phyloP scores from a whole-genome alignment of 2,797 vertebrate species.

The Malurus leucopterus region DNA sequence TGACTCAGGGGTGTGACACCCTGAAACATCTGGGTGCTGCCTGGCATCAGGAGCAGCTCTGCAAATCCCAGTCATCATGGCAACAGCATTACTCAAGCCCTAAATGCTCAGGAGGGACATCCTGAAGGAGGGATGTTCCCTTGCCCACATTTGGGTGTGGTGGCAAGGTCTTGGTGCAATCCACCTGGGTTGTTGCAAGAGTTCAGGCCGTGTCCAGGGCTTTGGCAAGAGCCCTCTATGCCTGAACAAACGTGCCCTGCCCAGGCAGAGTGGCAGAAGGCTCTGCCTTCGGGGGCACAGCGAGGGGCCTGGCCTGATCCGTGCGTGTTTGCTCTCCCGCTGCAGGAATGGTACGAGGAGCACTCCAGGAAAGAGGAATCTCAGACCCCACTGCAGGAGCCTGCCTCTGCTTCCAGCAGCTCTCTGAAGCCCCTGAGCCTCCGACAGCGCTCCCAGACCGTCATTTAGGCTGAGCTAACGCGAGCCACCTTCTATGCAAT shows the following conservation, averaged over 20 bases:
- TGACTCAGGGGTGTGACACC: neutral
- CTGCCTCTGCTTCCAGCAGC: slow-evolving; percentile 24
- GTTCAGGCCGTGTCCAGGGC: neutral
- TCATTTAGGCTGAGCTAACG: slow-evolving; percentile 58
- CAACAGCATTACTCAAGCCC: neutral
- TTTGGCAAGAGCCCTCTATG: neutral
- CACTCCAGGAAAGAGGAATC: slow-evolving; percentile 80
- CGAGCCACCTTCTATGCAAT: slow-evolving; percentile 70
- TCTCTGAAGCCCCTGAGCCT: slow-evolving; percentile 56
- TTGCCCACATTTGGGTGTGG: neutral
- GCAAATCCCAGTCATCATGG: accelerated
- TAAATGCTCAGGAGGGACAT: neutral
- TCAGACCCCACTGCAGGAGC: slow-evolving; percentile 51
- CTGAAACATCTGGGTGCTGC: neutral
- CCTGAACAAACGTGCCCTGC: accelerated
- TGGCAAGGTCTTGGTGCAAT: accelerated
- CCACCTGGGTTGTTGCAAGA: neutral
- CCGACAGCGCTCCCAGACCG: slow-evolving; percentile 75
- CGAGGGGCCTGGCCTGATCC: neutral
- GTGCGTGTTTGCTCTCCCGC: neutral
- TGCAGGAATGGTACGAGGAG: slow-evolving; percentile 92
- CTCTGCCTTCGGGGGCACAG: neutral
- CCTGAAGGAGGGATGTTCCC: neutral
- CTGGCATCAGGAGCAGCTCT: neutral
- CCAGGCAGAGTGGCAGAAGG: neutral